Conservation (phyloP, 2,113 vertebrate species). For the Xenus cinereus region DNA sequence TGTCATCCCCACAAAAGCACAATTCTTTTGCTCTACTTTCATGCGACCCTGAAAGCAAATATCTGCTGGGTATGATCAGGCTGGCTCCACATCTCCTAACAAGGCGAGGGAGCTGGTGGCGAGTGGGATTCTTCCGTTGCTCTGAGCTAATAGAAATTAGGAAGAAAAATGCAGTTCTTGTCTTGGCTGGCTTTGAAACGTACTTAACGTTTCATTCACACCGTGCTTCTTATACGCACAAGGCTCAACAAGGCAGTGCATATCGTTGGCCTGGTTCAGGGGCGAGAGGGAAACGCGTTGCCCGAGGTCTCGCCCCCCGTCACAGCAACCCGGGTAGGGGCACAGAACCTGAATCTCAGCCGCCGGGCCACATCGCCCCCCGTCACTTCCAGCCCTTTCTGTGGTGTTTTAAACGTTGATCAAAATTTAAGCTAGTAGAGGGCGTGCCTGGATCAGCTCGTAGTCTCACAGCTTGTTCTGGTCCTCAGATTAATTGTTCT, state of each 20-base stretch:
- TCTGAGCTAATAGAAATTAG: slow-evolving; percentile 59
- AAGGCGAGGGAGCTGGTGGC: slow-evolving; percentile 34
- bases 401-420: background rate
- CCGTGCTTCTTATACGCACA: slow-evolving; percentile 41
- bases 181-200: slow-evolving; percentile 61
- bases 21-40: slow-evolving; percentile 19
- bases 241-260: slow-evolving; percentile 26
- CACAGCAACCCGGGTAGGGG: background rate
- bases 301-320: background rate
- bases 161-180: slow-evolving; percentile 62
- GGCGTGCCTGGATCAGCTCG: background rate
- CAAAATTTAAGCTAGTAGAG: slow-evolving; percentile 19
- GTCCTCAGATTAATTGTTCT: slow-evolving; percentile 24
- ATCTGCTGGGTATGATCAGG: slow-evolving; percentile 51
- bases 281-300: background rate
- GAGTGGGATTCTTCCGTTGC: slow-evolving; percentile 61
- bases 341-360: background rate
- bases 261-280: background rate
- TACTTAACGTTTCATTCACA: slow-evolving; percentile 61
- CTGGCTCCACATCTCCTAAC: slow-evolving; percentile 54
- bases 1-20: slow-evolving; percentile 40
- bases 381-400: background rate
- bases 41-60: slow-evolving; percentile 51
- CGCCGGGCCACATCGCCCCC: fast-evolving
- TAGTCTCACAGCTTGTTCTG: slow-evolving; percentile 2